Evolutionary conservation across 2,888 invertebrate species (phyloP), one percentile per base, ranked within the genome.

Genomic region (Calliphora vomitoria): DNA sequence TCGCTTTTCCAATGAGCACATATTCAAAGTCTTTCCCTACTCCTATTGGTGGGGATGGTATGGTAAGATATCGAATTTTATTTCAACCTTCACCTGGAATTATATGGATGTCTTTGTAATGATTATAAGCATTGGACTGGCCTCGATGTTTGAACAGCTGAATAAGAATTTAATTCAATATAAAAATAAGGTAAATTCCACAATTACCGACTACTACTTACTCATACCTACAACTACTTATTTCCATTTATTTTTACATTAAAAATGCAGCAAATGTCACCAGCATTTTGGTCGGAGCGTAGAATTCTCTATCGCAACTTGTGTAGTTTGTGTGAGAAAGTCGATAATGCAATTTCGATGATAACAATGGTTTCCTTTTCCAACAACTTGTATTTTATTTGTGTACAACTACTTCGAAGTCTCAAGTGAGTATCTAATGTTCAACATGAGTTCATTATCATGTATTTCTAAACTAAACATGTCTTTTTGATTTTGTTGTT

Each of bases 101-200:
- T 96, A 96, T 85, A 96, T 96, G 92, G 97, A 97, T 91, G 92
- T 96, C 72, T 95, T 97, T 89, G 95, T 97, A 31, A 96, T 97
- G 91, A 91, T 97, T n/a, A 94, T 97, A 20, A 96, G 97, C 92
- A 94, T 96, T 91, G 96, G 96, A 0, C 92, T 97, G 71, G 93
- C 96, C 0, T 95, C 95, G 5, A 94, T 95, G 74, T 97, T 97
- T 90, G 94, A 94, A 55, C 95, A 96, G 90, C 92, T 96, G 8
- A 96, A 96, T 89, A 92, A 93, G 20, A 93, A 94, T 75, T 91
- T 95, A 31, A 91, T 93, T 20, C 92, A 93, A 6, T 93, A 94
- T 35, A 94, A 94, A 84, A 94, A 94, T 88, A 94, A 95, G 94
- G 95, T 95, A 91, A 60, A 35, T n/a, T 25, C 35, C 1, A 41